phyloP scores from a whole-genome alignment of 2,113 vertebrate species.

The Tenebrosternarchus preto region DNA sequence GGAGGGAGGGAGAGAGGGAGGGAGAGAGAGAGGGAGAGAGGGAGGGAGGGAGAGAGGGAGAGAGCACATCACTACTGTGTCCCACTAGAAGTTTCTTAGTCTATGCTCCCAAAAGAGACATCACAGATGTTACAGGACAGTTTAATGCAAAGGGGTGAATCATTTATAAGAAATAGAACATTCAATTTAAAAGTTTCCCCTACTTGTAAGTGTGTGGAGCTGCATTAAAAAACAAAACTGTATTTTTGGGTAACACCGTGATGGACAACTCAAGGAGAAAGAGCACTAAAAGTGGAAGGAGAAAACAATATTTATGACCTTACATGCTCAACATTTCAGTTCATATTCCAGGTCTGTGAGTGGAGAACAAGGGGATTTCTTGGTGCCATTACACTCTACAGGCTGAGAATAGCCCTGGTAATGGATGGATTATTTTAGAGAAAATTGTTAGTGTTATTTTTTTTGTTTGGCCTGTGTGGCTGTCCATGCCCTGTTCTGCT shows the following conservation, averaged over 20 bases:
- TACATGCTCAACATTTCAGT: not conserved
- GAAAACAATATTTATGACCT: no score
- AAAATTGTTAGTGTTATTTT: slow-evolving; percentile 14
- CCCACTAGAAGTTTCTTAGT: not conserved
- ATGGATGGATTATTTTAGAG: no score
- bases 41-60: not conserved
- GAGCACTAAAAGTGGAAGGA: slow-evolving; percentile 24
- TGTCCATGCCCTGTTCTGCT: slow-evolving; percentile 60
- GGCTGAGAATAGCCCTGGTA: no score
- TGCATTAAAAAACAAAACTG: slow-evolving; percentile 29
- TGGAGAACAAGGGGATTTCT: no score
- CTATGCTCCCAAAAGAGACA: slow-evolving; percentile 60
- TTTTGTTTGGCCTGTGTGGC: slow-evolving; percentile 67
- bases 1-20: not conserved
- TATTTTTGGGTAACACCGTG: slow-evolving; percentile 32
- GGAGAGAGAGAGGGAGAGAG: not conserved
- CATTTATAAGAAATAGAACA: slow-evolving; percentile 61
- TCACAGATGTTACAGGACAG: slow-evolving; percentile 73
- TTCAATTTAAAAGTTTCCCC: slow-evolving; percentile 35
- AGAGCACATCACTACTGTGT: not conserved
- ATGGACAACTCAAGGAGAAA: slow-evolving; percentile 3
- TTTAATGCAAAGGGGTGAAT: slow-evolving; percentile 73
- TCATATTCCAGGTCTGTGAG: no score
- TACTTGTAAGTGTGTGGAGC: not conserved
- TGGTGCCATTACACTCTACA: no score